Conservation (phyloP, 1,140 invertebrate species). For the Papilio helenus region DNA sequence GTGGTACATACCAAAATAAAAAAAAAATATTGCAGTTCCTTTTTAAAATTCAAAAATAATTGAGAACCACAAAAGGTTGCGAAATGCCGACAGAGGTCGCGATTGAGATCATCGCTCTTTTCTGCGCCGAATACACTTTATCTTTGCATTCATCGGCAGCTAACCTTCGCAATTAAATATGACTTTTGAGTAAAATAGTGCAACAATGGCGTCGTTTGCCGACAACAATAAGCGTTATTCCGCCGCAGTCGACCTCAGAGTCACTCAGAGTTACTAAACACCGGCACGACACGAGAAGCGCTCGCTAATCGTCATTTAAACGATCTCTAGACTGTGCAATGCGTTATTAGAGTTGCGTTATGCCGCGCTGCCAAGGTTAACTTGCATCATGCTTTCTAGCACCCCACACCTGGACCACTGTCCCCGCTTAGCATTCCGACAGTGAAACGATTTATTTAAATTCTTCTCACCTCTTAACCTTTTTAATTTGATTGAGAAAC, state of each 20-base stretch:
- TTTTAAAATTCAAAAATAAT: slow-evolving; percentile 44
- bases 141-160: slow-evolving; percentile 41
- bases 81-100: slow-evolving; percentile 60
- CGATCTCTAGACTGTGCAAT: slow-evolving; percentile 71
- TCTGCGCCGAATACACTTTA: slow-evolving; percentile 48
- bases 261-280: slow-evolving; percentile 70
- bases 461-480: slow-evolving; percentile 77
- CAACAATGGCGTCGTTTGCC: slow-evolving; percentile 63
- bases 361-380: slow-evolving; percentile 71
- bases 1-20: neutral
- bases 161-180: slow-evolving; percentile 69
- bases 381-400: slow-evolving; percentile 77
- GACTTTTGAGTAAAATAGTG: slow-evolving; percentile 68
- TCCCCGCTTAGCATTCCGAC: slow-evolving; percentile 53
- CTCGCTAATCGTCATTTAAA: slow-evolving; percentile 79
- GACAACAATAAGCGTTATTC: slow-evolving; percentile 66
- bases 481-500: slow-evolving; percentile 66
- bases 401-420: slow-evolving; percentile 65
- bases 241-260: slow-evolving; percentile 60
- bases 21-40: neutral
- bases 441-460: slow-evolving; percentile 66
- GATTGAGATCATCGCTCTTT: slow-evolving; percentile 54
- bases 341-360: slow-evolving; percentile 71
- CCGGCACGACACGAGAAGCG: slow-evolving; percentile 65
- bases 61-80: slow-evolving; percentile 54